A percentile compares a stretch with the other conserved stretches of the same genome.
phyloP scores from a whole-genome alignment of 1,140 invertebrate genomes.

The Triops longicaudatus region DNA sequence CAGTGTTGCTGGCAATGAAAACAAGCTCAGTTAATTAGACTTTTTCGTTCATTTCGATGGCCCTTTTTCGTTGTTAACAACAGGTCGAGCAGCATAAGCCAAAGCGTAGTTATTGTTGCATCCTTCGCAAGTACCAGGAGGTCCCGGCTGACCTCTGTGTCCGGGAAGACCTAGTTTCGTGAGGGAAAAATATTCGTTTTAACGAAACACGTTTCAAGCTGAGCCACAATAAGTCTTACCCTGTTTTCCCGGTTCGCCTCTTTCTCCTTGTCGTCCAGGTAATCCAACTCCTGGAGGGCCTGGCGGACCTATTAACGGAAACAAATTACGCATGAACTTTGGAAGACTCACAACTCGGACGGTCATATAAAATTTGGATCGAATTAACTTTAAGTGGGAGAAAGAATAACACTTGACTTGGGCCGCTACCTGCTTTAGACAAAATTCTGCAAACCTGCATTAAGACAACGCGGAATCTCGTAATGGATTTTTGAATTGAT shows the following conservation, averaged over 20 bases:
- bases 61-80: slow-evolving; percentile 26
- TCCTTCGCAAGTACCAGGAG: slow-evolving; percentile 52
- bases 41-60: slow-evolving; percentile 11
- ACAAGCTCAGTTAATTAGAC: not conserved
- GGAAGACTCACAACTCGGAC: too few species aligned
- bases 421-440: too few species aligned
- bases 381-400: too few species aligned
- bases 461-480: too few species aligned
- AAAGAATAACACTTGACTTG: too few species aligned
- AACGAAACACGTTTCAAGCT: slow-evolving; percentile 17
- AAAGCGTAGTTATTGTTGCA: slow-evolving; percentile 29
- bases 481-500: too few species aligned
- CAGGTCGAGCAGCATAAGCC: slow-evolving; percentile 20
- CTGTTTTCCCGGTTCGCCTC: slow-evolving; percentile 55
- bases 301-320: slow-evolving; percentile 43
- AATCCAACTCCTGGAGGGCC: slow-evolving; percentile 53
- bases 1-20: not conserved
- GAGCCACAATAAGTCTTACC: slow-evolving; percentile 36
- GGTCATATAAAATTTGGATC: too few species aligned
- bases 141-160: slow-evolving; percentile 45
- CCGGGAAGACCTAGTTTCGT: slow-evolving; percentile 37
- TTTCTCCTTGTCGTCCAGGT: slow-evolving; percentile 50
- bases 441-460: too few species aligned
- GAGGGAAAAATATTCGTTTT: slow-evolving; percentile 22
- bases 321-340: not conserved